phyloP scores from a whole-genome alignment of 2,797 vertebrate genomes.

The Oceanodroma leucorhoa region DNA sequence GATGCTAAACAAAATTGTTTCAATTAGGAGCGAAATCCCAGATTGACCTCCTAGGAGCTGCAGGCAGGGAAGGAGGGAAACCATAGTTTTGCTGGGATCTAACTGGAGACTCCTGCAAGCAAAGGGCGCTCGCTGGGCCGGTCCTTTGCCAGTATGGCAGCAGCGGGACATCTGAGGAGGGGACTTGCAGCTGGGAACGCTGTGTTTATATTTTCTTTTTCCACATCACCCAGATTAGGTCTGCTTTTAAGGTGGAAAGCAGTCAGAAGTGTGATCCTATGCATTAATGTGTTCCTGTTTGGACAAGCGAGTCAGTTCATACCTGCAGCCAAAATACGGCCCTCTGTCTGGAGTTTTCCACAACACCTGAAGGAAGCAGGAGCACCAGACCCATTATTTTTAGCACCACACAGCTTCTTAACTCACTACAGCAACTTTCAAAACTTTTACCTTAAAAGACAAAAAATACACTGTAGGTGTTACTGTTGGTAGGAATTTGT shows the following conservation, averaged over 20 bases:
- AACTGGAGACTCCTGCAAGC: not conserved
- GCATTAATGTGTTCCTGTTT: not conserved
- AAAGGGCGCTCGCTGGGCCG: accelerated
- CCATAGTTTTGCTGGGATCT: not conserved
- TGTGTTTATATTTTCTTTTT: conserved; percentile 28
- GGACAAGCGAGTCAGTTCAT: not conserved
- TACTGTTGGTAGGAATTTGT: not conserved
- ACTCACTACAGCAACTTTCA: not conserved
- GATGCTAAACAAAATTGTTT: not conserved
- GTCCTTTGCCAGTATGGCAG: not conserved
- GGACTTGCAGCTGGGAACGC: not conserved
- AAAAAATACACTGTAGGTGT: not conserved
- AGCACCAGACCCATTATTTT: not conserved
- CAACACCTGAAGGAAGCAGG: not conserved
- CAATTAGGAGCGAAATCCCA: not conserved
- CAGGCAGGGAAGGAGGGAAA: not conserved
- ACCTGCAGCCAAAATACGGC: not conserved
- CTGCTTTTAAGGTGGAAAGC: conserved; percentile 41
- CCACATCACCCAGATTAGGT: conserved; percentile 2
- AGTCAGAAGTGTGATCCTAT: not conserved
- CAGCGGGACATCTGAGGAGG: conserved; percentile 20
- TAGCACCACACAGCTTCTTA: not conserved
- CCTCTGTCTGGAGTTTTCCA: conserved; percentile 8
- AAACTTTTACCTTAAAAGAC: not conserved
- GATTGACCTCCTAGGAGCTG: not conserved